Evolutionary conservation across 2,113 vertebrate species (phyloP).

Genomic region (Coracopsis vasa): DNA sequence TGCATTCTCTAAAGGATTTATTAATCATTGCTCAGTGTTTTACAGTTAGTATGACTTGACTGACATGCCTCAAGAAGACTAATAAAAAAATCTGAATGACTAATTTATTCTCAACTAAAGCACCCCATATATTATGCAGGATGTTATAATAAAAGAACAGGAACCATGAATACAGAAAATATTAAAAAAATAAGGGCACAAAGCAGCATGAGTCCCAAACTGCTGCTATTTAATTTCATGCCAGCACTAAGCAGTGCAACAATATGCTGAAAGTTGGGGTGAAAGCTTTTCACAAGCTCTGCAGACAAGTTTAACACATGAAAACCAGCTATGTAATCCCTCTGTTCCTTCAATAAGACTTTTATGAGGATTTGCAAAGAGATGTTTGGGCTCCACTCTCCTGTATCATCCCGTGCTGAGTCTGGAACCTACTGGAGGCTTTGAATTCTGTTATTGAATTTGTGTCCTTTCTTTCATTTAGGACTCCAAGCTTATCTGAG

Average conservation of each 20-base stretch:
- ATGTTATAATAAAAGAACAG: background rate
- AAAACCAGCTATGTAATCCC: background rate
- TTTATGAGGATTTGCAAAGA: background rate
- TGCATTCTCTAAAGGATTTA: background rate
- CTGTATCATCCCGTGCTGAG: background rate
- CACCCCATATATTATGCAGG: background rate
- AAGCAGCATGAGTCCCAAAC: background rate
- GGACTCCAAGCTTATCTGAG: background rate
- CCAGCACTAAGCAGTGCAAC: background rate
- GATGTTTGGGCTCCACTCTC: background rate
- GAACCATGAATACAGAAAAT: background rate
- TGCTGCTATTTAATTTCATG: background rate
- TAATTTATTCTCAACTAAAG: background rate
- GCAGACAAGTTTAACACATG: background rate
- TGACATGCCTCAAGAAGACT: background rate
- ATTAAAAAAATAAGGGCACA: background rate
- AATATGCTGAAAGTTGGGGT: background rate
- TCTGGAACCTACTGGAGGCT: background rate
- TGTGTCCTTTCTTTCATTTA: background rate
- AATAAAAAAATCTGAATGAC: background rate
- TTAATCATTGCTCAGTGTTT: background rate
- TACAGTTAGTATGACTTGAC: background rate
- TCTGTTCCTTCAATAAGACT: background rate
- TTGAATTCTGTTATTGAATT: background rate
- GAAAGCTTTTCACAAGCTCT: background rate